Evolutionary conservation across 2,797 vertebrate genomes (phyloP).

Genomic region (Pseudochromis fuscus): DNA sequence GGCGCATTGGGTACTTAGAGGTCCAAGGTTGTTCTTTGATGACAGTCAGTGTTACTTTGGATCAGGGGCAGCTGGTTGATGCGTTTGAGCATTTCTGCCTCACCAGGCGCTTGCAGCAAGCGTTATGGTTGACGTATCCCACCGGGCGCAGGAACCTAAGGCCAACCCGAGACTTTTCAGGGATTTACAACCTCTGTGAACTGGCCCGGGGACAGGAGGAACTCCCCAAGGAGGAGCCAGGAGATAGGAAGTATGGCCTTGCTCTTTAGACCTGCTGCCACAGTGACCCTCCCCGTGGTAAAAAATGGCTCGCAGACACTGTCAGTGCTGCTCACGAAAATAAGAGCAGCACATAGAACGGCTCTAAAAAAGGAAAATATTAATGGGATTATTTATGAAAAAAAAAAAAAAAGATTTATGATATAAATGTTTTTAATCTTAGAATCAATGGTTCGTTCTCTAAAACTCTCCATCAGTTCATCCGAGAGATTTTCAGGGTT

Average conservation of each 20-base stretch:
- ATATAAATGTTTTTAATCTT: not conserved
- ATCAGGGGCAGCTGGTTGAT: slow-evolving; percentile 39
- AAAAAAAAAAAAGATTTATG: not conserved
- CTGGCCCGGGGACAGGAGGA: slow-evolving; percentile 21
- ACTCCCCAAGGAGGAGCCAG: slow-evolving; percentile 21
- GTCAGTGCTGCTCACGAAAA: slow-evolving; percentile 19
- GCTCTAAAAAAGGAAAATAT: not conserved
- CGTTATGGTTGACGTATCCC: slow-evolving; percentile 43
- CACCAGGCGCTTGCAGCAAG: slow-evolving; percentile 16
- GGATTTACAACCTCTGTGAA: slow-evolving; percentile 48
- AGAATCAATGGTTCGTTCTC: not conserved
- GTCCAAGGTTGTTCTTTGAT: slow-evolving; percentile 39
- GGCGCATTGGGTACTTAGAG: slow-evolving; percentile 16
- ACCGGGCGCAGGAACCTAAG: slow-evolving; percentile 18
- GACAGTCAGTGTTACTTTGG: slow-evolving; percentile 33
- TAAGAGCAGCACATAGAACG: not conserved
- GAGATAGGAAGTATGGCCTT: slow-evolving; percentile 6
- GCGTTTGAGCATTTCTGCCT: slow-evolving; percentile 13
- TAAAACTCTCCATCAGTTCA: not conserved
- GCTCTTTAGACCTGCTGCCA: slow-evolving; percentile 51
- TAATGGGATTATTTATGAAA: not conserved
- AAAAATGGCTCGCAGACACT: slow-evolving; percentile 8
- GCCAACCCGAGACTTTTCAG: slow-evolving; percentile 32
- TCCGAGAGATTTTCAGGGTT: not conserved
- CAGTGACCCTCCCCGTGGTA: slow-evolving; percentile 15